Evolutionary conservation across 2,113 vertebrate genomes (phyloP).

Genomic region (Zootoca vivipara): DNA sequence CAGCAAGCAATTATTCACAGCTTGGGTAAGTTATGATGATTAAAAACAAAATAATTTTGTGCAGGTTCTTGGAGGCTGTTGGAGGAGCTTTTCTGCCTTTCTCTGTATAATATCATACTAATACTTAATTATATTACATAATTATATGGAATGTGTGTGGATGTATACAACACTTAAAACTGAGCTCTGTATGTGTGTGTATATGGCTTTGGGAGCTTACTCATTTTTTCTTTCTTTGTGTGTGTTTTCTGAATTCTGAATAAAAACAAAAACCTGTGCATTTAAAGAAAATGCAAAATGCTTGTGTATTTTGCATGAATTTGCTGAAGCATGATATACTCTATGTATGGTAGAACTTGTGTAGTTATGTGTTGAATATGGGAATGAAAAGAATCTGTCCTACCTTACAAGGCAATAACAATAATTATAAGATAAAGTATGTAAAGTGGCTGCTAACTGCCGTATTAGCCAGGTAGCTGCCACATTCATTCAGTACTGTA

Average conservation of each 20-base stretch:
- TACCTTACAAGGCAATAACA: not conserved
- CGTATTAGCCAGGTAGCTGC: not conserved
- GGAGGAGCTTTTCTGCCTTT: not conserved
- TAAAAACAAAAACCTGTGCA: not conserved
- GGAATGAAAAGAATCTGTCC: not conserved
- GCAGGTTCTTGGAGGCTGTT: not conserved
- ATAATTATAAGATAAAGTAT: not conserved
- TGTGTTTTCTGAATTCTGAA: not conserved
- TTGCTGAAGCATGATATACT: not conserved
- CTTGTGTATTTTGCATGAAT: not conserved
- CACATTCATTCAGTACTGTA: not conserved
- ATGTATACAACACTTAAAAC: not conserved
- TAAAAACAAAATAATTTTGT: not conserved
- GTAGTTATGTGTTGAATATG: not conserved
- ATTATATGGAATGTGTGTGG: not conserved
- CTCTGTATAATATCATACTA: not conserved
- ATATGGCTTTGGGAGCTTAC: not conserved
- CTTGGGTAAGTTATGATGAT: slow-evolving; percentile 85
- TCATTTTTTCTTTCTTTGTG: not conserved
- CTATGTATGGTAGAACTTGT: not conserved
- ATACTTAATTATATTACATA: not conserved
- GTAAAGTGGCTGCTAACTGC: no score
- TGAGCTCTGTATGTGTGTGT: not conserved
- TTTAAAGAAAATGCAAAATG: not conserved
- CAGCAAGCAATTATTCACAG: slow-evolving; percentile 93